Evolutionary conservation across 2,113 vertebrate species (phyloP).

Genomic region (Ceyx margarethae): DNA sequence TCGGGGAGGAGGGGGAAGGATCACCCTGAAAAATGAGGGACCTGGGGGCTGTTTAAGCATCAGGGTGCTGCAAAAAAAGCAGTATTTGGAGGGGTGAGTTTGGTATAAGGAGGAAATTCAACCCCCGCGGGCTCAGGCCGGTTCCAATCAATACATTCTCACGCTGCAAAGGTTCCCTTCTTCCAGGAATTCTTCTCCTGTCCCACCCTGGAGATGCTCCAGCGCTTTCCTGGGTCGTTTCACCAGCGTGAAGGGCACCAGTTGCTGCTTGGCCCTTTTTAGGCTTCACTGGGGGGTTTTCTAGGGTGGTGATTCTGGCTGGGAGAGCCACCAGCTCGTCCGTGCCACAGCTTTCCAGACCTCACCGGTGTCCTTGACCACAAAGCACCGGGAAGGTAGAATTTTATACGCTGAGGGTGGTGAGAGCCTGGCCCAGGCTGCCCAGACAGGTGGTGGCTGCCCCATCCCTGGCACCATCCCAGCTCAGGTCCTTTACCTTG

Average conservation of each 20-base stretch:
- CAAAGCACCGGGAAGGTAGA: rapidly evolving
- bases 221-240: not conserved
- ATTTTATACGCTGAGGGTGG: not conserved
- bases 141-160: rapidly evolving
- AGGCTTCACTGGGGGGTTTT: not conserved
- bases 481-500: no score
- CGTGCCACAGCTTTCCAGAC: not conserved
- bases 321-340: not conserved
- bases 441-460: no score
- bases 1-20: not conserved
- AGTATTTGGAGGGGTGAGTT: rapidly evolving
- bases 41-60: rapidly evolving
- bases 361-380: rapidly evolving
- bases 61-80: rapidly evolving
- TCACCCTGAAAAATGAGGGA: rapidly evolving
- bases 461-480: no score
- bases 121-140: rapidly evolving
- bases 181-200: not conserved
- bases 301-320: not conserved
- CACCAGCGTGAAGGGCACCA: rapidly evolving
- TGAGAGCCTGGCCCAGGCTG: no score
- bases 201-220: not conserved
- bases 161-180: not conserved
- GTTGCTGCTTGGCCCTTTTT: not conserved
- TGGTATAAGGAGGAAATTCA: rapidly evolving